Base-by-base conservation (phyloP, 2,797 vertebrate genomes). In the Ispidina lecontei region DNA sequence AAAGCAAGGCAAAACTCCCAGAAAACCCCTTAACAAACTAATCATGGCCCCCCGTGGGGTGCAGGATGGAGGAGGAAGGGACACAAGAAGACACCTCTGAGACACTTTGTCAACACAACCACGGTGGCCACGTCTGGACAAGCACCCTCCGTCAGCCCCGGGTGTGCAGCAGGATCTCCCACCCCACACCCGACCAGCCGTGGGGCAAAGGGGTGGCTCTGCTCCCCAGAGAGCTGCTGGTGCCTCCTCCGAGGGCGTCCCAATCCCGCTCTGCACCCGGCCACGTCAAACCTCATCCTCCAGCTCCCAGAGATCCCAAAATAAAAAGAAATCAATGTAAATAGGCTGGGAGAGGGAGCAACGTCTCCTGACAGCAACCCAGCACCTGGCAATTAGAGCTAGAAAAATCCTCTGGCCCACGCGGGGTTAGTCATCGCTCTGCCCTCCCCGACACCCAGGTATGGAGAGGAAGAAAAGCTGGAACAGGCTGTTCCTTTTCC, bases 321-420 rank as follows among this genome's bases (percentile, higher is more conserved):
- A 39, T 2, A 17, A 26, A 31, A 43, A 71, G 12, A 69, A 76
- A 49, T 1, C 26, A 47, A 59, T 13, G n/a, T 11, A 44, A 80
- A 26, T 4, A 43, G 75, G 82, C 43, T 20, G 9, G 65, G 85
- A 74, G 65, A 74, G 78, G 72, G 82, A 92, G 64, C 31, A 20
- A 12, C 26, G 28, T 10, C 59, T 55, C 39, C 33, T 11, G 2
- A 15, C 58, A 87, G 69, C 69, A 43, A 88, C 39, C 39, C 22
- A 3, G 78, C 71, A 91, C 44, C 85, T 77, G 76, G 75, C 72
- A 85, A 63, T 31, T 68, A 74, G 41, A 93, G 82, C 89, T 80
- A 21, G 10, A 87, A 51, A 90, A 80, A 64, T 77, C 54, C 82
- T 87, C 85, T 72, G 78, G 89, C 84, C 89, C 81, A 79, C 7